A percentile compares a stretch with the other conserved stretches of the same genome.
phyloP scores from a whole-genome alignment of 2,113 vertebrate species.

The Pipra filicauda region DNA sequence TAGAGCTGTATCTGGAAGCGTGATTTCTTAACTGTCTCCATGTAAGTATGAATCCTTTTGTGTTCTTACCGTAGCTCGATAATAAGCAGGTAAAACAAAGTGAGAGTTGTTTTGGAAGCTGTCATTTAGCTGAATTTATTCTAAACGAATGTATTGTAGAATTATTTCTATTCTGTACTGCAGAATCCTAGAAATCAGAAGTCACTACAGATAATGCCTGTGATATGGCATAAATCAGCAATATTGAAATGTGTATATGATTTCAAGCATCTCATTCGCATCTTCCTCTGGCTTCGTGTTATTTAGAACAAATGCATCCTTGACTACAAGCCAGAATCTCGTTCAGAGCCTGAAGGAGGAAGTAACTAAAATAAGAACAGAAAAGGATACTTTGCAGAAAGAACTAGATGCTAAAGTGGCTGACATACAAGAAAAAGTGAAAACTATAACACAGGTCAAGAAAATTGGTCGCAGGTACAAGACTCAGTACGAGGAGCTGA shows the following conservation, averaged over 20 bases:
- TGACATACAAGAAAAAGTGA: conserved; percentile 89
- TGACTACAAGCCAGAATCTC: conserved; percentile 85
- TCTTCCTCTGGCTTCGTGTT: background rate
- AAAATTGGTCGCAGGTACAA: conserved; percentile 96
- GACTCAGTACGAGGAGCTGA: conserved; percentile 95
- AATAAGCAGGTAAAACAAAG: background rate
- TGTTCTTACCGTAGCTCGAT: background rate
- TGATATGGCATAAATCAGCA: background rate
- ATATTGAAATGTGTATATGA: background rate
- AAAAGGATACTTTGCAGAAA: conserved; percentile 85
- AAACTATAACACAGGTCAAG: conserved; percentile 95
- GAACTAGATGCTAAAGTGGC: conserved; percentile 82
- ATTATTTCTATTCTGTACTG: background rate
- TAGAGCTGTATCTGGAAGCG: background rate
- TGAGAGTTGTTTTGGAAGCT: background rate
- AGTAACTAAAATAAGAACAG: conserved; percentile 77
- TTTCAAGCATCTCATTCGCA: background rate
- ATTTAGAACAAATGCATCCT: conserved; percentile 80
- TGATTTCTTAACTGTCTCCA: background rate
- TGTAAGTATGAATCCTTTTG: background rate
- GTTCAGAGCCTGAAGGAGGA: conserved; percentile 85
- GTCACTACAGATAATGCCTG: background rate
- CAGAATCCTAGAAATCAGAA: background rate
- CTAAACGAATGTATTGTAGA: background rate
- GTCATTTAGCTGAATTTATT: background rate